Evolutionary conservation across 2,888 invertebrate genomes (phyloP).

Genomic region (Cephus runcator): DNA sequence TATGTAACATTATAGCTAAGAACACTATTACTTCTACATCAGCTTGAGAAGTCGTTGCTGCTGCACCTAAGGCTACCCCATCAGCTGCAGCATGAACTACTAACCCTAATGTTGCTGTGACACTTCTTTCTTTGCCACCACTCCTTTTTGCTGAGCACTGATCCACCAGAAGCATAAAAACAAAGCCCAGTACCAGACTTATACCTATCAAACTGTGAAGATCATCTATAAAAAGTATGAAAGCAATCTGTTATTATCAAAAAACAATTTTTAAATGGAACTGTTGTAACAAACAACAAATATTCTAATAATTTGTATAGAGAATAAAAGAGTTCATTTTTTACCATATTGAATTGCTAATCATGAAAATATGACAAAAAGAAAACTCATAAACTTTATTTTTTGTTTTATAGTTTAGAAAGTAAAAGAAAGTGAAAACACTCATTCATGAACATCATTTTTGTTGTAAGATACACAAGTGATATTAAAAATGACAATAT

Average conservation of each 20-base stretch:
- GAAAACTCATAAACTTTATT: background rate
- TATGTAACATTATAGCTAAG: slow-evolving; percentile 98
- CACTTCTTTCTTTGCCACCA: slow-evolving; percentile 77
- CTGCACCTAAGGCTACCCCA: slow-evolving; percentile 97
- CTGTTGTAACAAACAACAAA: background rate
- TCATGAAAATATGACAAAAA: background rate
- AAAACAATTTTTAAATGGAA: background rate
- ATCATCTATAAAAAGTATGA: slow-evolving; percentile 64
- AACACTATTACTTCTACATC: slow-evolving; percentile 98
- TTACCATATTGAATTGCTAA: background rate
- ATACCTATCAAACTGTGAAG: slow-evolving; percentile 89
- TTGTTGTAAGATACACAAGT: background rate
- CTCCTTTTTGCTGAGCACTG: slow-evolving; percentile 75
- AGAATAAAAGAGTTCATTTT: background rate
- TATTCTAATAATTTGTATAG: background rate
- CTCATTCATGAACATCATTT: background rate
- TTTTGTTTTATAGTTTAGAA: background rate
- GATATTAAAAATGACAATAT: background rate
- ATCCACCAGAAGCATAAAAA: slow-evolving; percentile 97
- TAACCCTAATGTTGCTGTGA: slow-evolving; percentile 95
- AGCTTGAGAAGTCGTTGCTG: slow-evolving; percentile 94
- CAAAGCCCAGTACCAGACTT: slow-evolving; percentile 93
- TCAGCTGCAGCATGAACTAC: slow-evolving; percentile 99
- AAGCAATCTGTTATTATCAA: background rate
- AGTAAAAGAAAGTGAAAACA: background rate